Evolutionary conservation across 2,113 vertebrate genomes (phyloP), one percentile per base, ranked within the genome.

Genomic region (Falcunculus frontatus): DNA sequence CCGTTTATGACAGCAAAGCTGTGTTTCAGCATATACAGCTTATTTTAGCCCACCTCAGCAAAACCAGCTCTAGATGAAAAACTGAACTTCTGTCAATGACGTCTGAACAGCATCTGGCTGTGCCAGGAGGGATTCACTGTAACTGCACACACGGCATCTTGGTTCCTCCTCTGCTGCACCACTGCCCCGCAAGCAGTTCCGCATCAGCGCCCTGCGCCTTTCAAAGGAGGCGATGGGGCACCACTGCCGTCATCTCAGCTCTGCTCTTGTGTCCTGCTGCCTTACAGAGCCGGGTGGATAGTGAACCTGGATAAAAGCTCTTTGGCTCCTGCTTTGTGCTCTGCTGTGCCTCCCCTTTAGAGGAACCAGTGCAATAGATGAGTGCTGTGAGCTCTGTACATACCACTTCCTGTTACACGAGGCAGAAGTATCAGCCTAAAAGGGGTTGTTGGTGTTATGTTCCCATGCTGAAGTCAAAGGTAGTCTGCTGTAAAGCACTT

Each of bases 361-460:
- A 68, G 67, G 33, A 69, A 60, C 86, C 2, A 4, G 6, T 52
- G 37, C 2, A 17, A 56, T 18, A 41, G 67, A 23, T 9, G 33
- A 30, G 13, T 13, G 2, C 23, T 26, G 22, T 29, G 35, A 72
- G 42, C 5, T 4, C 37, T 68, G 39, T 6, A 25, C 0, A 0
- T 46, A 16, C 76, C 52, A 16, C 32, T 94, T 93, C 87, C 80
- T 74, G 10, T 74, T 57, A 33, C 2, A 56, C 0, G 3, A 7
- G 35, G 56, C 46, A 77, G 44, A 85, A 68, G 53, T 64, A 8
- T 67, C 33, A 50, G 39, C n/a, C 59, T 57, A 6, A n/a, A 94
- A 84, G 19, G 18, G 27, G 30, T 16, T 63, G 33, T n/a, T 70
- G 35, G 37, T 70, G 9, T 65, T 52, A 64, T 67, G 86, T 84